phyloP scores from a whole-genome alignment of 2,888 invertebrate genomes.

The Nomada fucata region DNA sequence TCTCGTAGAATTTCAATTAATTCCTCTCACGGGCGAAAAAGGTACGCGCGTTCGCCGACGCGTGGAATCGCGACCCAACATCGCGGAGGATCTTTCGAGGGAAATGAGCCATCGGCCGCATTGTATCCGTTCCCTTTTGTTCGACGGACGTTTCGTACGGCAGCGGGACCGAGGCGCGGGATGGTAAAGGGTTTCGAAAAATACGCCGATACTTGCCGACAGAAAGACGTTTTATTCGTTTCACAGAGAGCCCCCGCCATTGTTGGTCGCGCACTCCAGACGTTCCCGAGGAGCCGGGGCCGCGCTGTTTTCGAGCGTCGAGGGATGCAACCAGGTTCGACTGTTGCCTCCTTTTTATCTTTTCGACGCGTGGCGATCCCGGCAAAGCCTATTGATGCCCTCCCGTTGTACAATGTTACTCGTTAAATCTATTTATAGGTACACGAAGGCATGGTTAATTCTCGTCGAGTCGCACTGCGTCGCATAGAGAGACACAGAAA shows the following conservation, averaged over 20 bases:
- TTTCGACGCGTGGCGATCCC: constrained; percentile 50
- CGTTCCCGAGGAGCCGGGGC: constrained; percentile 44
- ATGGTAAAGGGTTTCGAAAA: constrained; percentile 69
- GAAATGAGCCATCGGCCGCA: constrained; percentile 72
- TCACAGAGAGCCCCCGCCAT: constrained; percentile 58
- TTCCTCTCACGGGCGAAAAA: constrained; percentile 36
- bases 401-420: constrained; percentile 14
- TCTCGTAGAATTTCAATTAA: constrained; percentile 59
- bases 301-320: constrained; percentile 23
- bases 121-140: constrained; percentile 70
- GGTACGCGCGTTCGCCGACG: constrained; percentile 53
- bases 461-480: neutral
- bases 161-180: constrained; percentile 24
- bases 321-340: constrained; percentile 33
- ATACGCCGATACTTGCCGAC: constrained; percentile 54
- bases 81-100: constrained; percentile 70
- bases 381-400: constrained; percentile 35
- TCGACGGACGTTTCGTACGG: constrained; percentile 45
- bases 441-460: constrained; percentile 16
- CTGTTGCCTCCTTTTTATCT: constrained; percentile 27
- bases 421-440: constrained; percentile 32
- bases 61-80: constrained; percentile 46
- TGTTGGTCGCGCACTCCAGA: constrained; percentile 52
- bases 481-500: neutral
- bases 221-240: constrained; percentile 68